Evolutionary conservation across 2,797 vertebrate species (phyloP), one percentile per base, ranked within the genome.

Genomic region (Helostoma temminkii): DNA sequence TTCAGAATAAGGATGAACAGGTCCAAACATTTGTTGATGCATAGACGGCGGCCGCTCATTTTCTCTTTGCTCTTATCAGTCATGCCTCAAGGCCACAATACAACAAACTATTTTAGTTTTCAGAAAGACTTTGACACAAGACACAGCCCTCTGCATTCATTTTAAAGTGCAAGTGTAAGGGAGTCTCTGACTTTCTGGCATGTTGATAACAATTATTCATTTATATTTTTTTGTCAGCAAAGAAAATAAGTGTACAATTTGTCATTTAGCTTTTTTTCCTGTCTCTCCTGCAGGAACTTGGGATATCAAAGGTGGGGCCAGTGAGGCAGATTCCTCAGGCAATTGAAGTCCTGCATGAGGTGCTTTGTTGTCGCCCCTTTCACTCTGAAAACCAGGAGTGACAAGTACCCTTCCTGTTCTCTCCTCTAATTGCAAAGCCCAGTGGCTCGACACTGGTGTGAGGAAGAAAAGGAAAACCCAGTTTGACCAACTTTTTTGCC

Each of bases 271-370:
- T 32, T 5, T 39, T 16, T 5, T 12, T 39, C 1, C 1, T 61
- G 5, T 71, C 11, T 69, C 8, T 45, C 21, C 25, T 10, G 19
- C 80, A 94, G 94, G 94, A 87, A 77, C 87, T 11, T 93, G 92
- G 93, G 94, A 95, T 45, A 76, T 91, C 60, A 94, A 90, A 89
- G 82, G 90, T 1, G 90, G 90, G 5, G 39, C 85, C 3, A 70
- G 77, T 66, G 94, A 95, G 42, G 78, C 90, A 0, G 93, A 95
- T 78, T 86, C 87, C 36, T 77, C 86, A 6, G 92, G 89, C 65
- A 94, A 94, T 63, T 94, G 89, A 94, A 71, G 55, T 74, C 41
- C 63, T 65, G 25, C 32, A n/a, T 3, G 18, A 64, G 71, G 49
- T 66, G 49, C 71, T 80, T 83, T 67, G 25, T 41, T 12, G 5